Base-by-base conservation (phyloP, 2,113 vertebrate species). In the Calidris pugnax region DNA sequence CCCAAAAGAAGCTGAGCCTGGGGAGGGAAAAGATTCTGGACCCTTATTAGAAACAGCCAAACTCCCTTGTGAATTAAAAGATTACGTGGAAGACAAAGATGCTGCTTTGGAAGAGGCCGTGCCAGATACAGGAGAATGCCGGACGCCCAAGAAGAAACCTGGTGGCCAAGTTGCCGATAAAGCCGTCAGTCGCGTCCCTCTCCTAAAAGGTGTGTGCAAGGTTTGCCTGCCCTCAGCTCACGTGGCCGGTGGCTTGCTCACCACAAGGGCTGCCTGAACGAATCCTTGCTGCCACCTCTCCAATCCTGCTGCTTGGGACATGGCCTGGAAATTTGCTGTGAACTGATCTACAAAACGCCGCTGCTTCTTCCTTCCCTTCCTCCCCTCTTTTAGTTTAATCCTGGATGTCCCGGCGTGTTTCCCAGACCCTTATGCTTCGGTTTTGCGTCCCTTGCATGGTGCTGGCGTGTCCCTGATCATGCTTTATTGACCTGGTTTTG, bases 171-270 rank as follows among this genome's bases (percentile, higher is more conserved):
- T 35, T 62, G 95, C 96, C 7, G 97, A 96, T 41, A 97, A 90
- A 83, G 92, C 71, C 0, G 6, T 82, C 97, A 98, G 97, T 41
- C 97, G 96, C 1, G 97, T 98, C 59, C 98, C 98, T 63, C 96
- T 97, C 77, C 96, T 92, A 37, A 98, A 98, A 98, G 98, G 98
- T 98, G 97, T 98, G 98, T 98, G 96, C 79, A 13, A 18, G 51
- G 0, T 64, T 94, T 79, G 51, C 87, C 85, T 86, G 57, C 48
- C 90, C 79, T 26, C 37, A 57, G 71, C 96, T 72, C 7, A 1
- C 28, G 3, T 28, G 83, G 96, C 60, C 5, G 13, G 88, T 21
- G 48, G 67, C 73, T 50, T 51, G 74, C 86, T 95, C 84, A 37
- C 37, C 0, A 23, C 85, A 35, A 33, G 76, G 92, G 94, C 96